Base-by-base conservation (phyloP, 2,888 invertebrate genomes). In the Hipparchia sbordonii region DNA sequence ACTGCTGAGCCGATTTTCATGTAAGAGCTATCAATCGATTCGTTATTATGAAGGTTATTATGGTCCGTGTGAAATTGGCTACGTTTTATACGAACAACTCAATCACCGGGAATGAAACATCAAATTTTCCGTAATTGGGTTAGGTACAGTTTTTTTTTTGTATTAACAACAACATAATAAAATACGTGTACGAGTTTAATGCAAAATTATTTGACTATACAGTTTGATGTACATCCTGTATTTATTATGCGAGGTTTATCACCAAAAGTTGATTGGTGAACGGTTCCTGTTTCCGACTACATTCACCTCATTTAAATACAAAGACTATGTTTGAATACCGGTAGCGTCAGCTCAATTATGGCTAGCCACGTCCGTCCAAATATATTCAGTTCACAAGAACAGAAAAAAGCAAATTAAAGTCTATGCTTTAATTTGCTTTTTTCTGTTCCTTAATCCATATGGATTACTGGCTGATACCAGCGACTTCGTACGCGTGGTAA, bases 221-320 rank as follows among this genome's bases (percentile, higher is more conserved):
- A 68, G 62, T 39, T 72, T 65, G 54, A 9, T n/a, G 67, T 70
- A 67, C 62, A 63, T 74, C 70, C 69, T 70, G 56, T 72, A 66
- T 51, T 76, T 75, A 54, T 73, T 76, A 77, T 80, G 77, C 81
- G 78, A 77, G 76, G 77, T 70, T 72, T 78, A 78, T 75, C 77
- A 76, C 79, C 80, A 79, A 83, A 84, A 83, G 65, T 73, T 72
- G 72, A 82, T 82, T 80, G 83, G 82, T 80, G 76, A 75, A 79
- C 77, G 79, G 87, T 90, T 90, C 91, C 90, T 86, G 88, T 88
- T 90, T 90, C 89, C 90, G 86, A 84, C 82, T 82, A 81, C 82
- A 82, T 81, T 85, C 79, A 82, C 83, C 81, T 85, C 72, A 89
- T 91, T 90, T 89, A 84, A 88, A 91, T 90, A 87, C 90, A 90